Percentiles rank a stretch among this genome's conserved stretches.
Conservation (phyloP, 1,140 invertebrate species). For the Aphelenchoides besseyi region DNA sequence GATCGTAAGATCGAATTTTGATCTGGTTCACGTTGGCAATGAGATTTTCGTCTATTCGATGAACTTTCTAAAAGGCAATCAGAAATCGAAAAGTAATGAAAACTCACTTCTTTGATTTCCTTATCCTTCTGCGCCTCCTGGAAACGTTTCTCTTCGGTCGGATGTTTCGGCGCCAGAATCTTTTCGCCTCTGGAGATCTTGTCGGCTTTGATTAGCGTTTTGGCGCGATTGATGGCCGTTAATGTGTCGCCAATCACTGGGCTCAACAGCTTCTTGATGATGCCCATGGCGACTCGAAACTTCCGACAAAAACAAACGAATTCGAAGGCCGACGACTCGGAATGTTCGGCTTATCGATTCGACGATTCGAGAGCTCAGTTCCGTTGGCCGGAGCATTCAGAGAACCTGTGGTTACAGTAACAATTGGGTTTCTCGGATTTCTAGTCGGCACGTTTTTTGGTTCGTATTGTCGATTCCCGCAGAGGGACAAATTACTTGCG, state of each 20-base stretch:
- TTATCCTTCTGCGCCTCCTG: slow-evolving; percentile 17
- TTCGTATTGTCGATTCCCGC: too few species aligned
- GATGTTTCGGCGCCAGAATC: slow-evolving; percentile 25
- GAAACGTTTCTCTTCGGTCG: slow-evolving; percentile 24
- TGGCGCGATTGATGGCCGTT: slow-evolving; percentile 13
- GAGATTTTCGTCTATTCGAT: slow-evolving; percentile 13
- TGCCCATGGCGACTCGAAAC: slow-evolving; percentile 16
- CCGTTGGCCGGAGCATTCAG: too few species aligned
- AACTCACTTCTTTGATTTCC: slow-evolving; percentile 20
- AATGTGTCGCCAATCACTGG: neutral
- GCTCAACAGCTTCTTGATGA: slow-evolving; percentile 20
- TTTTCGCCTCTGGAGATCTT: slow-evolving; percentile 24
- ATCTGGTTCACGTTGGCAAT: slow-evolving; percentile 28
- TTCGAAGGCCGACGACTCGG: too few species aligned
- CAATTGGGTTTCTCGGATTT: too few species aligned
- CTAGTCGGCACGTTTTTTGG: too few species aligned
- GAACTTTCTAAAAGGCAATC: slow-evolving; percentile 21
- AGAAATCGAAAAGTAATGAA: slow-evolving; percentile 8
- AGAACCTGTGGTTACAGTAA: too few species aligned
- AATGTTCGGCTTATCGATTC: too few species aligned
- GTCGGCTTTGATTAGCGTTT: slow-evolving; percentile 26
- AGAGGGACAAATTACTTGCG: too few species aligned
- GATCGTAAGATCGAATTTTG: slow-evolving; percentile 25
- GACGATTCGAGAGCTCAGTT: too few species aligned
- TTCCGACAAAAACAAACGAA: neutral